These are phyloP conservation scores for Fopius arisanus DNA, from an alignment of 1,140 invertebrate genomes.

Conservation along the genomic window DNA sequence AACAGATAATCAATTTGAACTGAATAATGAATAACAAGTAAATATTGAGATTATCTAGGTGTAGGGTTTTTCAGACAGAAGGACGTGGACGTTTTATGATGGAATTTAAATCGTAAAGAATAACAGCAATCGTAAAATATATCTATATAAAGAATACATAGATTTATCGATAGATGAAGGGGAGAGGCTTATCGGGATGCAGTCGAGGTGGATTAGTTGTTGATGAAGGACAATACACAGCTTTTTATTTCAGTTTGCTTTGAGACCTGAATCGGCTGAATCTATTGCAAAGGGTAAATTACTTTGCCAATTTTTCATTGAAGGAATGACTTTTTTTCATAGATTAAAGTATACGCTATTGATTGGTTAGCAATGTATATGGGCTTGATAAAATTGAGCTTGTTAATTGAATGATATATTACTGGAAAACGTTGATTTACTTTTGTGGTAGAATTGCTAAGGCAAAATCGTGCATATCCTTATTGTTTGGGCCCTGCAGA, in stretches of 20 bases:
- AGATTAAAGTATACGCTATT: background rate
- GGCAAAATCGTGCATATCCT: constrained; percentile 38
- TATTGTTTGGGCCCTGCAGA: constrained; percentile 48
- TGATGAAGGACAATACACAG: constrained; percentile 54
- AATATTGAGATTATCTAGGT: too few relatives aligned
- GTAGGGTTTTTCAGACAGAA: background rate
- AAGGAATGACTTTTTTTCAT: background rate
- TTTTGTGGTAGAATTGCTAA: background rate
- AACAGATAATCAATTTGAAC: background rate
- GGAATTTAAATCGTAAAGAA: constrained; percentile 13
- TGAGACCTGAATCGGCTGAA: too few relatives aligned
- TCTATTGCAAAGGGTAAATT: too few relatives aligned
- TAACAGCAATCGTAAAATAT: constrained; percentile 2
- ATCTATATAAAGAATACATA: background rate
- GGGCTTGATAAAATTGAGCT: background rate
- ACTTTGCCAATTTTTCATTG: background rate
- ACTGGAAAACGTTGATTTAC: constrained; percentile 1
- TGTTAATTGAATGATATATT: constrained; percentile 1
- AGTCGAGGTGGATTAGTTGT: constrained; percentile 28
- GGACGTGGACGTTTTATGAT: background rate
- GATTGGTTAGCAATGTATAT: background rate
- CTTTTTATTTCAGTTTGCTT: constrained; percentile 42
- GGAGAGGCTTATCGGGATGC: background rate
- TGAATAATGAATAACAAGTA: background rate
- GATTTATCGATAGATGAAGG: background rate